Percentiles rank a stretch among this genome's conserved stretches.
These are phyloP conservation scores for Alauda arvensis DNA, from an alignment of 2,797 vertebrate genomes.

Conservation along the genomic window DNA sequence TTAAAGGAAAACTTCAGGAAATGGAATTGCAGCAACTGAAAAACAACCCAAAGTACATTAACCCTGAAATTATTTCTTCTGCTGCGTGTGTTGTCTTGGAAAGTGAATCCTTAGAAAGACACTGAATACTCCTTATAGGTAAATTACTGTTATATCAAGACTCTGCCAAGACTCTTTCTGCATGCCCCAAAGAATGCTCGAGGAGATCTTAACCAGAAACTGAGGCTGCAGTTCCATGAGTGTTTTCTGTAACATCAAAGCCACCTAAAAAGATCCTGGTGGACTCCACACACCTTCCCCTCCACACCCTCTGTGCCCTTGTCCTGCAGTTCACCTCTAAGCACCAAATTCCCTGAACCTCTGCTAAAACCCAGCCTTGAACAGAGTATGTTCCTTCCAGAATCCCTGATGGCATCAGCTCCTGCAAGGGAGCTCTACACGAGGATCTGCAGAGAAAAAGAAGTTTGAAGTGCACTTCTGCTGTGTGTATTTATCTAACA, in stretches of 20 bases:
- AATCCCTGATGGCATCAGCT: neutral
- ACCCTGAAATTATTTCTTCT: neutral
- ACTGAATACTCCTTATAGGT: neutral
- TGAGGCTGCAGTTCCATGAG: neutral
- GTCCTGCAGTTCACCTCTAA: neutral
- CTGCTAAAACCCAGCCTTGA: neutral
- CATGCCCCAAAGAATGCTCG: neutral
- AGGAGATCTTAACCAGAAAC: neutral
- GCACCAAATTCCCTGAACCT: neutral
- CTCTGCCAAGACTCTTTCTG: neutral
- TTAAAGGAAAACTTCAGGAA: neutral
- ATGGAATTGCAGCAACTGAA: neutral
- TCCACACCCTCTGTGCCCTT: rapidly evolving
- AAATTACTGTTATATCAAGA: neutral
- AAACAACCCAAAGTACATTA: rapidly evolving
- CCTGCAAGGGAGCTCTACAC: neutral
- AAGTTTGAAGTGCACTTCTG: neutral
- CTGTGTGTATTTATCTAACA: neutral
- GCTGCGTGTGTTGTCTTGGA: neutral
- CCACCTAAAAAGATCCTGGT: neutral
- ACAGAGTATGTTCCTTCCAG: neutral
- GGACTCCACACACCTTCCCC: neutral
- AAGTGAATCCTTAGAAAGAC: neutral
- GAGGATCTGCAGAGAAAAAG: neutral
- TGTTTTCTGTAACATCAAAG: neutral